phyloP scores from a whole-genome alignment of 1,140 invertebrate genomes.

The Polypedilum pembai region DNA sequence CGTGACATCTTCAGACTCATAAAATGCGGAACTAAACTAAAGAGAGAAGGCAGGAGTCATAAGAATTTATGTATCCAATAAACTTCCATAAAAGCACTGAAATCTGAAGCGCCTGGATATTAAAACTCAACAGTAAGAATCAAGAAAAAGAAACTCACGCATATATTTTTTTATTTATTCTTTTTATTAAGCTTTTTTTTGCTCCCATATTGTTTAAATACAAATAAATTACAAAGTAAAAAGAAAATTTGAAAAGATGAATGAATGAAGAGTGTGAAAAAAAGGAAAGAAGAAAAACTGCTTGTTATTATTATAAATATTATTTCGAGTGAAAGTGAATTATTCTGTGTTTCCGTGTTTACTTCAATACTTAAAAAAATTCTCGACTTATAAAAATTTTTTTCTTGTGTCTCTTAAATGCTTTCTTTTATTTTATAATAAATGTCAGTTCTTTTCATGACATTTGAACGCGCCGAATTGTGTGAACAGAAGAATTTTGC shows the following conservation, averaged over 20 bases:
- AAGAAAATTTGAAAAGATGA: not conserved
- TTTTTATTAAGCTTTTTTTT: slow-evolving; percentile 24
- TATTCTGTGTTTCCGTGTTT: not conserved
- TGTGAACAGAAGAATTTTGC: not conserved
- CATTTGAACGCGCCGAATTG: not conserved
- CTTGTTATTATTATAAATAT: slow-evolving; percentile 26
- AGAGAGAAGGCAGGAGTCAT: not conserved
- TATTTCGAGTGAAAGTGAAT: slow-evolving; percentile 8
- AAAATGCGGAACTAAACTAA: not conserved
- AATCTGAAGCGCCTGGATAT: not conserved
- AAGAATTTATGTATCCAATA: slow-evolving; percentile 1
- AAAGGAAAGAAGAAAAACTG: slow-evolving; percentile 22
- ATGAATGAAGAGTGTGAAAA: not conserved
- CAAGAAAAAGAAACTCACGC: slow-evolving; percentile 1
- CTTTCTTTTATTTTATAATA: not conserved
- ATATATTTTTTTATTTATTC: slow-evolving; percentile 25
- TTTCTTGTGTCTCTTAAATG: not conserved
- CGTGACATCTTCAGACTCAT: slow-evolving; percentile 10
- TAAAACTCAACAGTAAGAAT: not conserved
- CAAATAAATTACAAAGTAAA: slow-evolving; percentile 27
- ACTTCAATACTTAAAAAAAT: not conserved
- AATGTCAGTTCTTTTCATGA: not conserved
- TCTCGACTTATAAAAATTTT: not conserved
- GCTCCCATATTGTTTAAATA: slow-evolving; percentile 25
- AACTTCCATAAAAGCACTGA: slow-evolving; percentile 6